Conservation (phyloP, 1,140 invertebrate species). For the Trichonephila inaurata region DNA sequence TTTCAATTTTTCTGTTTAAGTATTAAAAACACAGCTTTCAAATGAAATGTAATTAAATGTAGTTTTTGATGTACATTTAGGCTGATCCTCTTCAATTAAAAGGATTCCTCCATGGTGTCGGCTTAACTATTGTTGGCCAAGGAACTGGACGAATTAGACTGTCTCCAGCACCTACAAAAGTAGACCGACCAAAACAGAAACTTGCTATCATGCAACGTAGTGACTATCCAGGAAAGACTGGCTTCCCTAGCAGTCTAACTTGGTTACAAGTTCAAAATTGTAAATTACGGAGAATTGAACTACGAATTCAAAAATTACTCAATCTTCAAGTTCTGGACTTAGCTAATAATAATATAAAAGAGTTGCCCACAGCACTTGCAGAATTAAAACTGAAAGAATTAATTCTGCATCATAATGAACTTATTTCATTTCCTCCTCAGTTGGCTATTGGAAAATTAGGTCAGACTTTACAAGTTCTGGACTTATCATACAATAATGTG, state of each 20-base stretch:
- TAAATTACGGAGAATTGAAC: constrained; percentile 42
- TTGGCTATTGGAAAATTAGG: constrained; percentile 36
- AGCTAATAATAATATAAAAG: constrained; percentile 60
- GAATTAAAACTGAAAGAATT: constrained; percentile 48
- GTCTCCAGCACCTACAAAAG: constrained; percentile 67
- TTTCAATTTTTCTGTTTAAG: no score
- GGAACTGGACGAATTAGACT: constrained; percentile 45
- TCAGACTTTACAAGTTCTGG: constrained; percentile 57
- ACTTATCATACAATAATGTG: constrained; percentile 65
- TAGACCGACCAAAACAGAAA: constrained; percentile 64
- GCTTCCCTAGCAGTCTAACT: constrained; percentile 61
- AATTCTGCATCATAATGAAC: constrained; percentile 65
- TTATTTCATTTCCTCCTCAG: constrained; percentile 54
- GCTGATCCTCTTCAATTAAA: constrained; percentile 74
- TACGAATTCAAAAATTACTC: constrained; percentile 29
- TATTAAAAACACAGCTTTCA: not conserved
- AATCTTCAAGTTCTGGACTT: constrained; percentile 69
- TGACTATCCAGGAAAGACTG: constrained; percentile 50
- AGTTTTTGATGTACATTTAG: constrained; percentile 5
- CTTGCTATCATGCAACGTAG: constrained; percentile 48
- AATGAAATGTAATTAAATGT: not conserved
- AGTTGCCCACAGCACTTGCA: constrained; percentile 43
- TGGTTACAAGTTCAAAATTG: constrained; percentile 61
- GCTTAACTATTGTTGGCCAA: constrained; percentile 61
- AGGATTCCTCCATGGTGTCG: constrained; percentile 68